Evolutionary conservation across 2,113 vertebrate species (phyloP), one percentile per base, ranked within the genome.

Genomic region (Copsychus sechellarum): DNA sequence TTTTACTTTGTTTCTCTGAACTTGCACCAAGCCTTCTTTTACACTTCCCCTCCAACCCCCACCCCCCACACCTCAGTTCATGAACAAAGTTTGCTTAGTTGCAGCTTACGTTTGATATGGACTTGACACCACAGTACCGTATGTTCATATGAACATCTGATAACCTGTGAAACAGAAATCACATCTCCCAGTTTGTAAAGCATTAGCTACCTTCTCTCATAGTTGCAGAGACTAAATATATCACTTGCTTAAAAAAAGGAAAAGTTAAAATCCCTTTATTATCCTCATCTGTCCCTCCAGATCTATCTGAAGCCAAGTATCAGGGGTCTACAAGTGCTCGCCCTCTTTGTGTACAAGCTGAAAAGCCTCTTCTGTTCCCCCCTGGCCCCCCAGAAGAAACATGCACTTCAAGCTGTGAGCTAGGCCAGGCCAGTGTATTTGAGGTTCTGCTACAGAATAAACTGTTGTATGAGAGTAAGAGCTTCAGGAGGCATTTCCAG

Each of bases 391-490:
- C 97, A 93, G 87, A 96, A 98, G 98, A 97, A 98, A 97, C 99
- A 99, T 99, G 98, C 99, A 99, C 97, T 97, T 99, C 98, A 99
- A 99, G 98, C 98, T 98, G 98, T 98, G 98, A 99, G 98, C 98
- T 99, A 98, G 98, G 98, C 98, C 98, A 98, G 97, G 98, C 98
- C 98, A 98, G 97, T 97, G 96, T 98, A 97, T 98, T 99, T 99
- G 99, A 99, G 98, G 98, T 99, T 99, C 99, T 99, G 99, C 99
- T 98, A 99, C 99, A 99, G 98, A 98, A 93, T 33, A 81, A 93
- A 74, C 26, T 38, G 56, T 81, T 79, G 64, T 40, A 34, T 20
- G 29, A 71, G 78, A 88, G 28, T 10, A 50, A 61, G 47, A 71
- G 69, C 84, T 84, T 79, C 70, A 19, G 36, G 45, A 88, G 72